Conservation (phyloP, 1,140 invertebrate genomes). For the Drosophila kurseongensis region DNA sequence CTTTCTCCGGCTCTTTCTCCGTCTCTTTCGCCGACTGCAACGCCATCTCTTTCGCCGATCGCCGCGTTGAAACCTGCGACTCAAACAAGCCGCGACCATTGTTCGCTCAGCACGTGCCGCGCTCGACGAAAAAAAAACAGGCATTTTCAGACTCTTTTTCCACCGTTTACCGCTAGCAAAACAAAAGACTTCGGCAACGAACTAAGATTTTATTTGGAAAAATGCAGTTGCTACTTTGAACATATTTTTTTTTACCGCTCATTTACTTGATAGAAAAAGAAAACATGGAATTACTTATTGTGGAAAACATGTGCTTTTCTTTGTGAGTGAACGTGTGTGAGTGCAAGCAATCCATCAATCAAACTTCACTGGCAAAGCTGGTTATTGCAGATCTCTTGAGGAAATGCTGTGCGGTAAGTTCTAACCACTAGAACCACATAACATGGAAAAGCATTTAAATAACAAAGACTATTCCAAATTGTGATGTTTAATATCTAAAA, state of each 20-base stretch:
- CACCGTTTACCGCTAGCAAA: constrained; percentile 30
- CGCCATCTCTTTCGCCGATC: constrained; percentile 21
- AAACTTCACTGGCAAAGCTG: neutral
- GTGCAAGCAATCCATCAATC: constrained; percentile 8
- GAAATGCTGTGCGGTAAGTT: constrained; percentile 42
- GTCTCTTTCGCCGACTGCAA: constrained; percentile 23
- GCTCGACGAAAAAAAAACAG: constrained; percentile 12
- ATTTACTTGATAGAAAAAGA: neutral
- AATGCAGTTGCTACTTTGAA: constrained; percentile 7
- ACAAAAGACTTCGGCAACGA: constrained; percentile 32
- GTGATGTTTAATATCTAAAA: too few relatives aligned
- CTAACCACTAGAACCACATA: neutral
- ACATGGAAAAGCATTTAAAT: too few relatives aligned
- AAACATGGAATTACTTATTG: constrained; percentile 11
- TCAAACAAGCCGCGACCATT: constrained; percentile 78
- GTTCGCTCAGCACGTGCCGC: constrained; percentile 74
- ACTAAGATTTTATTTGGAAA: neutral
- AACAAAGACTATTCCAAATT: too few relatives aligned
- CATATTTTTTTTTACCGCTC: neutral
- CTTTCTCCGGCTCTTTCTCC: constrained; percentile 10
- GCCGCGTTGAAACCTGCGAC: constrained; percentile 12
- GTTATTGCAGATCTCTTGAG: constrained; percentile 1
- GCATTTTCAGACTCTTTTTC: neutral
- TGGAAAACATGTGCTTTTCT: constrained; percentile 6
- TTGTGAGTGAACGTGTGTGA: constrained; percentile 12